Conservation (phyloP, 2,888 invertebrate species). For the Microctonus aethiopoides region DNA sequence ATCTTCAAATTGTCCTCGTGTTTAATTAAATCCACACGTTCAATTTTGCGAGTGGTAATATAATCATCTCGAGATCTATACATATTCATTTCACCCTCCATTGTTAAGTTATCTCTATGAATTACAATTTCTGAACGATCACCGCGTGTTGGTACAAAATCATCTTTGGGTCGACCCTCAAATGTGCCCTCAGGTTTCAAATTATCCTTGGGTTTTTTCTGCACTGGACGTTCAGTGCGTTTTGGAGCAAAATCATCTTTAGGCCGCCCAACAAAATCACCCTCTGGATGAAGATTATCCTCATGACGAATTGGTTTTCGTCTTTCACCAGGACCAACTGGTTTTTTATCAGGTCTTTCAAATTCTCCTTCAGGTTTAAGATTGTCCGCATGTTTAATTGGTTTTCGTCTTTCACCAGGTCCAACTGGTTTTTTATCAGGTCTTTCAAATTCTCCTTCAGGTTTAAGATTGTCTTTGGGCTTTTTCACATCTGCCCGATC, state of each 20-base stretch:
- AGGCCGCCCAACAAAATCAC: slow-evolving; percentile 69
- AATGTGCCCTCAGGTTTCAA: slow-evolving; percentile 71
- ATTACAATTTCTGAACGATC: slow-evolving; percentile 74
- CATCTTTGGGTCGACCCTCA: slow-evolving; percentile 55
- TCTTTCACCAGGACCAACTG: slow-evolving; percentile 70
- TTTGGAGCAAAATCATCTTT: slow-evolving; percentile 71
- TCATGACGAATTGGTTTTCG: slow-evolving; percentile 59
- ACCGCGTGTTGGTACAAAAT: slow-evolving; percentile 64
- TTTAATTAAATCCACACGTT: slow-evolving; percentile 69
- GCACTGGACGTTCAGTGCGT: slow-evolving; percentile 71
- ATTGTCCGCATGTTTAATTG: slow-evolving; percentile 68
- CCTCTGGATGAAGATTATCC: slow-evolving; percentile 72
- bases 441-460: slow-evolving; percentile 71
- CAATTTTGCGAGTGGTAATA: slow-evolving; percentile 69
- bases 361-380: slow-evolving; percentile 68
- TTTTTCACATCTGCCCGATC: slow-evolving; percentile 51
- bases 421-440: slow-evolving; percentile 68
- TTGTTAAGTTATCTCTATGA: slow-evolving; percentile 75
- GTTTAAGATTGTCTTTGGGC: slow-evolving; percentile 69
- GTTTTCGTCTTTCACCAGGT: slow-evolving; percentile 62
- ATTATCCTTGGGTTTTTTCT: slow-evolving; percentile 69
- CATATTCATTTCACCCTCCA: slow-evolving; percentile 73
- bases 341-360: slow-evolving; percentile 69
- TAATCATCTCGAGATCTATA: slow-evolving; percentile 71
- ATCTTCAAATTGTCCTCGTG: slow-evolving; percentile 72